Evolutionary conservation across 2,797 vertebrate species (phyloP).

Genomic region (Apogon talboti): DNA sequence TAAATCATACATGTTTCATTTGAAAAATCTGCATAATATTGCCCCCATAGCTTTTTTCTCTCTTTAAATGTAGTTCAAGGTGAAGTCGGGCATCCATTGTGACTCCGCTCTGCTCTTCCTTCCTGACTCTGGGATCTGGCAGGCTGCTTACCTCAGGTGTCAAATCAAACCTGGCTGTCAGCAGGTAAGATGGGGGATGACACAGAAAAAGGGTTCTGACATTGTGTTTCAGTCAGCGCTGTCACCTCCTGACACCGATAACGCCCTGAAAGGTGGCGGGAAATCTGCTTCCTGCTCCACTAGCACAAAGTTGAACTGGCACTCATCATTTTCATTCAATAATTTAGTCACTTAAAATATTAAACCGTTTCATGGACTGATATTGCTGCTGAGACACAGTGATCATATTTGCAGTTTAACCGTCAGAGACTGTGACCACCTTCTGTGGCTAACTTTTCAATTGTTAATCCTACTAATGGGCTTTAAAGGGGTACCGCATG

Average conservation of each 20-base stretch:
- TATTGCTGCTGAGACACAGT: neutral
- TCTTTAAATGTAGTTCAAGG: neutral
- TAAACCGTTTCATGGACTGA: neutral
- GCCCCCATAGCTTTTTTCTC: neutral
- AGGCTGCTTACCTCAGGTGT: conserved; percentile 51
- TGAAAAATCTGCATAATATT: neutral
- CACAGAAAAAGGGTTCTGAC: conserved; percentile 52
- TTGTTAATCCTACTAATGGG: too few relatives aligned
- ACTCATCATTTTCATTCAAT: neutral
- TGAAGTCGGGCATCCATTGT: conserved; percentile 9
- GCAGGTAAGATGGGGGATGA: conserved; percentile 55
- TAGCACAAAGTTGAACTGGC: neutral
- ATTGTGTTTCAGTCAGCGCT: conserved; percentile 70
- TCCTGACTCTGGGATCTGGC: conserved; percentile 15
- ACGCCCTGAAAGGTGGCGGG: conserved; percentile 31
- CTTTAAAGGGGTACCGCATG: too few relatives aligned
- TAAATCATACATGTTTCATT: neutral
- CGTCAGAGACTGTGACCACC: neutral
- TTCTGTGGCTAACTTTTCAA: too few relatives aligned
- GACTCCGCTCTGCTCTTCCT: conserved; percentile 13
- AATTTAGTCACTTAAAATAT: conserved; percentile 29
- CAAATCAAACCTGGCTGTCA: conserved; percentile 55
- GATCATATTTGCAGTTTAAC: neutral
- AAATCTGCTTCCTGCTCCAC: conserved; percentile 1
- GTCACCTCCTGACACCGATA: conserved; percentile 60